Percentiles rank a stretch among this genome's conserved stretches.
Evolutionary conservation across 2,797 vertebrate genomes (phyloP).

Genomic region (Salarias fasciatus): DNA sequence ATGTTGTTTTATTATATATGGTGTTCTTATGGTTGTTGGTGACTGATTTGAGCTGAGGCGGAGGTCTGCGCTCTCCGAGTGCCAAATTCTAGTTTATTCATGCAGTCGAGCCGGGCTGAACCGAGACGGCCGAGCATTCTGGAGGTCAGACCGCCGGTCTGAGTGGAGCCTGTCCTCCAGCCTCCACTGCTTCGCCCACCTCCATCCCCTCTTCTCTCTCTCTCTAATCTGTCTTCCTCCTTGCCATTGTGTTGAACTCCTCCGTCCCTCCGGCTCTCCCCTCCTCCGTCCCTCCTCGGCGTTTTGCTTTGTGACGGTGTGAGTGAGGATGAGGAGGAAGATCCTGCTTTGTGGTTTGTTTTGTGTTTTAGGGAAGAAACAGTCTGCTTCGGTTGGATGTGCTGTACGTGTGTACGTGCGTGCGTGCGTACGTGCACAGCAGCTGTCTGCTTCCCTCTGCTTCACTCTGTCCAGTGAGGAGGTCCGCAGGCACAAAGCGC

Average conservation of each 20-base stretch:
- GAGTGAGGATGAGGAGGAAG: background rate
- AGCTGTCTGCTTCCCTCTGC: conserved; percentile 60
- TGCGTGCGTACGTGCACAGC: conserved; percentile 27
- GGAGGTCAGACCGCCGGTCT: conserved; percentile 40
- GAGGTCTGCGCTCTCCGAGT: too few species aligned
- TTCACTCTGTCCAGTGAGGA: conserved; percentile 56
- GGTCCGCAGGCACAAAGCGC: conserved; percentile 60
- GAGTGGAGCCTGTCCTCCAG: conserved; percentile 10
- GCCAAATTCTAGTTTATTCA: too few species aligned
- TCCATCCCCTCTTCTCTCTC: conserved; percentile 1
- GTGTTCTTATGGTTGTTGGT: too few species aligned
- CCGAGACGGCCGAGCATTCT: too few species aligned
- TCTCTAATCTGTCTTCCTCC: background rate
- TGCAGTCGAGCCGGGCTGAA: conserved; percentile 26
- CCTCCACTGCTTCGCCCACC: conserved; percentile 6
- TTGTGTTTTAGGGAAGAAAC: conserved; percentile 23
- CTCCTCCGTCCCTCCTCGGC: conserved; percentile 4
- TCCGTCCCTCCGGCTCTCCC: conserved; percentile 14
- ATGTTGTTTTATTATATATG: too few species aligned
- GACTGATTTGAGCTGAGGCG: too few species aligned
- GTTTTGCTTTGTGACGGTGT: conserved; percentile 5
- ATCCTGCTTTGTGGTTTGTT: conserved; percentile 6
- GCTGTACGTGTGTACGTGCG: background rate
- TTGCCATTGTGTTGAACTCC: background rate
- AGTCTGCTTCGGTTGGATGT: background rate